Base-by-base conservation (phyloP, 2,888 invertebrate species). In the Notodonta dromedarius region DNA sequence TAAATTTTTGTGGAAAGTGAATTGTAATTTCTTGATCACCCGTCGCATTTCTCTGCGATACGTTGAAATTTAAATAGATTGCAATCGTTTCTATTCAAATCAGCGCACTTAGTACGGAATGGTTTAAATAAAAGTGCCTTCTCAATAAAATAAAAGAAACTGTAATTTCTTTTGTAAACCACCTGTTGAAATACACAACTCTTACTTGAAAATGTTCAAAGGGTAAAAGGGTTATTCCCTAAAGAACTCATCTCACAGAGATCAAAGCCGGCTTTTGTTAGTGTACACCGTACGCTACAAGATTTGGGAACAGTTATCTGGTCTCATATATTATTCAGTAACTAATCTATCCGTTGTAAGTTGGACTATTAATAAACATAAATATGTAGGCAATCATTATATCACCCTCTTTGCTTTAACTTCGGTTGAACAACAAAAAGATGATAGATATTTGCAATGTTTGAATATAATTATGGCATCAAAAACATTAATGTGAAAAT, bases 11-110 rank as follows among this genome's bases (percentile, higher is more conserved):
- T 52, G 24, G 52, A 52, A 52, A 52, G 52, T 52, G 24, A 57
- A 63, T 61, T 62, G 58, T 67, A 65, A 60, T 53, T 24, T 40
- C 53, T 44, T 63, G 60, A 62, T 46, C 58, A 59, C 65, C 63
- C 67, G 61, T 62, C 60, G 65, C 53, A 68, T 67, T 63, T 58
- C 57, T 60, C 68, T 60, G 52, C 52, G 32, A 32, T 32, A 35
- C 52, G 32, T 32, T 24, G 5, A 32, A 52, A 32, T 32, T 52
- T 32, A 52, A 51, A 24, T 13, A 32, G 13, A 52, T 52, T 32
- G 32, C 12, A 52, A 52, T 32, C 52, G 32, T 52, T 52, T 52
- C 32, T 52, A 32, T 52, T 52, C 32, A 52, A 52, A 52, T 52
- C 13, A 52, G 32, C 52, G 32, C 32, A 13, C n/a, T 13, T 13